These are phyloP conservation scores for Poecilus cupreus DNA, from an alignment of 2,888 invertebrate species.

Conservation along the genomic window DNA sequence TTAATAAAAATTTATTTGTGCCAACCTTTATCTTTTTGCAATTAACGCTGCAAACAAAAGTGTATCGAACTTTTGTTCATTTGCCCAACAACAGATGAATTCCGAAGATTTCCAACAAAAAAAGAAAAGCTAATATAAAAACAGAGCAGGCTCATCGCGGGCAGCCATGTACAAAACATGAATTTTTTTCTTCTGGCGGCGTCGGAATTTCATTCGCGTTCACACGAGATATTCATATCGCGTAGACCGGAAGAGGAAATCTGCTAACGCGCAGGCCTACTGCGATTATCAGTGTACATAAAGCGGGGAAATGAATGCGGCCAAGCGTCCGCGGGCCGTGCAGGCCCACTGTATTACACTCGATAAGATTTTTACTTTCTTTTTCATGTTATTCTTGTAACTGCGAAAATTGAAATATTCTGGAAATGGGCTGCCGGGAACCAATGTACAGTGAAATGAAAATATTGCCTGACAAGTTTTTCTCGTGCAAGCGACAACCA, in stretches of 20 bases:
- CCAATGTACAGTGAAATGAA: no score
- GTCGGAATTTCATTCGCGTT: slow-evolving; percentile 36
- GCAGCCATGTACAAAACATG: slow-evolving; percentile 27
- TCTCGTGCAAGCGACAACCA: no score
- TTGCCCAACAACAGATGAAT: neutral
- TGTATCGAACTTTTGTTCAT: slow-evolving; percentile 18
- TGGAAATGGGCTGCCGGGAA: no score
- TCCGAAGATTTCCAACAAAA: slow-evolving; percentile 14
- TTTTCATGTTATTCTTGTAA: slow-evolving; percentile 16
- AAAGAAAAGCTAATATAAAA: slow-evolving; percentile 33
- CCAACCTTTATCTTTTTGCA: slow-evolving; percentile 36
- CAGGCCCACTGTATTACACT: neutral
- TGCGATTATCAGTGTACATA: slow-evolving; percentile 35
- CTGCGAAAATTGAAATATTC: slow-evolving; percentile 34
- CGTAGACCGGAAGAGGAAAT: slow-evolving; percentile 40
- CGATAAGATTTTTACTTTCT: slow-evolving; percentile 44
- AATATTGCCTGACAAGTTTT: no score
- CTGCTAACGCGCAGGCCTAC: slow-evolving; percentile 36
- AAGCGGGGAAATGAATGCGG: slow-evolving; percentile 31
- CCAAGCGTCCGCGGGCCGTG: neutral
- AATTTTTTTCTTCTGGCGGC: slow-evolving; percentile 18
- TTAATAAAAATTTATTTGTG: neutral
- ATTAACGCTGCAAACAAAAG: slow-evolving; percentile 16
- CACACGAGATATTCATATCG: slow-evolving; percentile 41
- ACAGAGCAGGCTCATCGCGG: slow-evolving; percentile 20